These are phyloP conservation scores for Mus spicilegus DNA, from an alignment of 2,113 vertebrate genomes.

Conservation along the genomic window DNA sequence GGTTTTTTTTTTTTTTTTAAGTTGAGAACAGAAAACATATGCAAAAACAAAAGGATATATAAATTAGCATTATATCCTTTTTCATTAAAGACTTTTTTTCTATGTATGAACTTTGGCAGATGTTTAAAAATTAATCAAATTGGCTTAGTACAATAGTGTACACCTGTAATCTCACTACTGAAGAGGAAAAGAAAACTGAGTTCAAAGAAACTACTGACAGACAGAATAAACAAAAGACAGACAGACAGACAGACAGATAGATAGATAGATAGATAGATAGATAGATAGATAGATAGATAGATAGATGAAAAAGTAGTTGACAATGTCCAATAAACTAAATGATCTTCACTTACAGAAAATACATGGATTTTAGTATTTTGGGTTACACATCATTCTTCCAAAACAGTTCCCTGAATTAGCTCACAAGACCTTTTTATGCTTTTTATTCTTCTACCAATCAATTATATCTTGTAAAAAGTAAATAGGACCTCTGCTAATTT, in stretches of 20 bases:
- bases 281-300: neutral
- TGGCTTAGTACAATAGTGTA: neutral
- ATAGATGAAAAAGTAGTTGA: neutral
- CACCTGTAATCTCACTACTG: neutral
- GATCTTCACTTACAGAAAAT: slow-evolving; percentile 34
- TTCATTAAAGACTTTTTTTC: neutral
- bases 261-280: too few relatives aligned
- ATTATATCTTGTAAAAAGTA: neutral
- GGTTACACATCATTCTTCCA: neutral
- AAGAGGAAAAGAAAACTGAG: neutral
- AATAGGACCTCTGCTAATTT: neutral
- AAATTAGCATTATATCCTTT: neutral
- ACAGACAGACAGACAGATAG: too few relatives aligned
- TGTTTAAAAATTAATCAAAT: neutral
- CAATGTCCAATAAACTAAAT: neutral
- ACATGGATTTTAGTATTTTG: neutral
- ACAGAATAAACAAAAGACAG: neutral
- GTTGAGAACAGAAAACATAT: neutral
- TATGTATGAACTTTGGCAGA: neutral
- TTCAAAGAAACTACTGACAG: neutral
- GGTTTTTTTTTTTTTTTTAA: too few relatives aligned
- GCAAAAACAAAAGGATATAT: neutral
- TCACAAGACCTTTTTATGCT: neutral
- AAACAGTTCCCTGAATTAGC: neutral
- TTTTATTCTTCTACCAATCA: neutral